Base-by-base conservation (phyloP, 2,888 invertebrate genomes). In the Orthosia cruda region DNA sequence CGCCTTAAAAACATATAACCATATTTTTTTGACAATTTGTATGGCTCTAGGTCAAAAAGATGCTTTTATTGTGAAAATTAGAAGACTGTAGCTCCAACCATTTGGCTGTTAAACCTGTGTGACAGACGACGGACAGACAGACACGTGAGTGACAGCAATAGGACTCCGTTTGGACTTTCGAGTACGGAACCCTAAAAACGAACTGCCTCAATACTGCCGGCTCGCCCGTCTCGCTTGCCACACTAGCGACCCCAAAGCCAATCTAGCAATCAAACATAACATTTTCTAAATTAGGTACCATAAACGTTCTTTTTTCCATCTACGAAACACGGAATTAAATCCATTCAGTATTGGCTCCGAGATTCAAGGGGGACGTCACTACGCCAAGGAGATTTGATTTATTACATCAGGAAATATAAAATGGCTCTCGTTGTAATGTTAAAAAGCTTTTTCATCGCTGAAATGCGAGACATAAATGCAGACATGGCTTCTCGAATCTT, bases 341-440 rank as follows among this genome's bases (percentile, higher is more conserved):
- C 84, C 82, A 85, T 88, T 87, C 85, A 71, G 81, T 85, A 88
- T 89, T 87, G 83, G 84, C 77, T 81, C 71, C 78, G 74, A 80
- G 84, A 81, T 89, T 85, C 83, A 86, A 85, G 83, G 81, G 81
- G 77, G 84, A 86, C 86, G 83, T 87, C 88, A 87, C 86, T 87
- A 89, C 84, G 86, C 80, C 84, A 86, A 88, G 80, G 71, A 88
- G 88, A 91, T 91, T 91, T 91, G 89, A 91, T 91, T 91, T 91
- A 90, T 91, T 89, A 90, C 85, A 88, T 85, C 85, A 86, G 88
- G 89, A 88, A 89, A 90, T 89, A 91, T 89, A 85, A 89, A 89
- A 89, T 83, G 86, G 85, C 85, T 87, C 79, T 85, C 84, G 80
- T 86, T 84, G 84, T 87, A 86, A 88, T 87, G 83, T 84, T 87